Base-by-base conservation (phyloP, 37 sponge, comb jelly and placozoan species). In the Cliona cf. orientalis region DNA sequence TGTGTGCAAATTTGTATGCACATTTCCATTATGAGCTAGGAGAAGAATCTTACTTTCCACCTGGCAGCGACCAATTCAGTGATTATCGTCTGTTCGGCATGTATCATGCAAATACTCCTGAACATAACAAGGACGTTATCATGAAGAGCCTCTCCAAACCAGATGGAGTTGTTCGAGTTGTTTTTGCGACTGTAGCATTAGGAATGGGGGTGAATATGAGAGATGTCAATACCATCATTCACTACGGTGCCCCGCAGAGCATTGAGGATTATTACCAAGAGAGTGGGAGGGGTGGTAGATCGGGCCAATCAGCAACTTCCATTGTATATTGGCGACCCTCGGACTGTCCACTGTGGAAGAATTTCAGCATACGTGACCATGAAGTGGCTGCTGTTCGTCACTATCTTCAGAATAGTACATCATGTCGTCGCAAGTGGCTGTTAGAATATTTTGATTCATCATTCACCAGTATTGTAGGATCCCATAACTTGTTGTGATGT, bases 131-230 rank as follows among this genome's bases (percentile, higher is more conserved):
- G 63, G 42, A 80, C 14, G 49, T 70, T 26, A 58, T 85, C 12
- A 23, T 85, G 38, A 19, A 80, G 45, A 85, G 86, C 25, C 62
- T 85, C 0, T 21, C 28, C 22, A 6, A 71, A 25, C 40, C 61
- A 31, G 80, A 85, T 70, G 80, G 86, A 21, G 64, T 79, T 36
- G 61, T 85, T 55, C 46, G 81, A 29, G 83, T 87, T 14, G 83
- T 87, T 26, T 87, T 87, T 81, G 88, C 88, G 3, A 87, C 88
- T 22, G 61, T 74, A 3, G 88, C 88, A 19, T 68, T 87, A 2
- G 88, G 82, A 37, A 81, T 87, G 88, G 78, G 86, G 33, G 59
- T 85, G 6, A 35, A 85, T 43, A 36, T 66, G 1, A 32, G 5
- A 32, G 69, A 61, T 56, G 74, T 87, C 14, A 81, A 80, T 55